A percentile compares a stretch with the other conserved stretches of the same genome.
These are phyloP conservation scores for Hyppa rectilinea DNA, from an alignment of 2,888 invertebrate genomes.

Conservation along the genomic window DNA sequence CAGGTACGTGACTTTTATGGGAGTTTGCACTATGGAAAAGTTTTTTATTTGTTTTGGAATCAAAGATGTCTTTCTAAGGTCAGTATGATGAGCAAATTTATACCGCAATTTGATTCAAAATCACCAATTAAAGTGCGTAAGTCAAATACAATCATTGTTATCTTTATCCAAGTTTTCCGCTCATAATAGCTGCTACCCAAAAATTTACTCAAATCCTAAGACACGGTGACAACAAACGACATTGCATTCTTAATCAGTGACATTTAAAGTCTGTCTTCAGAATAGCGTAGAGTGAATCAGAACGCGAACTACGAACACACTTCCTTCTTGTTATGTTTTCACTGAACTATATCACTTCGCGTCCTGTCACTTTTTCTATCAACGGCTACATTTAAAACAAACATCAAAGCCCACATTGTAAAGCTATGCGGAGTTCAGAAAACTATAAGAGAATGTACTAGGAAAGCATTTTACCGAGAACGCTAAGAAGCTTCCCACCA, in stretches of 20 bases:
- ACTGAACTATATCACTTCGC: constrained; percentile 33
- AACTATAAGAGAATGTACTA: constrained; percentile 74
- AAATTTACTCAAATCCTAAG: too few relatives aligned
- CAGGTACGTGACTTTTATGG: constrained; percentile 73
- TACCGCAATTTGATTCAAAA: background rate
- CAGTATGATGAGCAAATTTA: too few relatives aligned
- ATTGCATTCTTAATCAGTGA: background rate
- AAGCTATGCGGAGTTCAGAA: constrained; percentile 59
- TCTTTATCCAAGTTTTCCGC: too few relatives aligned
- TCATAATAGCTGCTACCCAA: too few relatives aligned
- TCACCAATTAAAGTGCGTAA: background rate
- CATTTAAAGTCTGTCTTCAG: constrained; percentile 24
- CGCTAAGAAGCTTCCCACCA: constrained; percentile 84
- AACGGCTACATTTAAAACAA: constrained; percentile 58
- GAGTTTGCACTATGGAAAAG: constrained; percentile 28
- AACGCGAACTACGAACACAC: constrained; percentile 6
- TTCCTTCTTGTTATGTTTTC: constrained; percentile 39
- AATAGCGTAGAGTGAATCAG: constrained; percentile 35
- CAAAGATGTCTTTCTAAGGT: background rate
- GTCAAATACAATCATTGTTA: too few relatives aligned
- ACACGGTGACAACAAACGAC: too few relatives aligned
- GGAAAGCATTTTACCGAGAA: constrained; percentile 85
- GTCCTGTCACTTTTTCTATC: constrained; percentile 64
- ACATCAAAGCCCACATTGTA: constrained; percentile 66
- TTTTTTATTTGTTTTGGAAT: constrained; percentile 4